These are phyloP conservation scores for Melanotaenia maccullochi DNA, from an alignment of 2,797 vertebrate species.

Conservation along the genomic window DNA sequence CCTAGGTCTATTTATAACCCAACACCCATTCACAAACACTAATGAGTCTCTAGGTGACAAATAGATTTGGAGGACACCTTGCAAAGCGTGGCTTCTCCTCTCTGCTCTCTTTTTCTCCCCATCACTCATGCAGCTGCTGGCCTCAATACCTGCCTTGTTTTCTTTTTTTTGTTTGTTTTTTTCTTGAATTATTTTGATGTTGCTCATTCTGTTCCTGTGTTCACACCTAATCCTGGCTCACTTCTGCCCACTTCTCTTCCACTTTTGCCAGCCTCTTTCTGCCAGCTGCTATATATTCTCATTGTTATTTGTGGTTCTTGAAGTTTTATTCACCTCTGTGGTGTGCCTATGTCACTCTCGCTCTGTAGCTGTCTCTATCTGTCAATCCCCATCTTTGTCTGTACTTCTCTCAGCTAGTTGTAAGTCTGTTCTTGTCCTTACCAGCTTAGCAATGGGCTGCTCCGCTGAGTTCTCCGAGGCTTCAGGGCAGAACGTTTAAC, in stretches of 20 bases:
- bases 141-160: slow-evolving; percentile 12
- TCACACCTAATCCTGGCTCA: slow-evolving; percentile 43
- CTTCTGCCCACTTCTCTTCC: slow-evolving; percentile 44
- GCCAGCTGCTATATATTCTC: slow-evolving; percentile 17
- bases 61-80: slow-evolving; percentile 65
- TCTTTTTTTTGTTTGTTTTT: not conserved
- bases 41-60: slow-evolving; percentile 73
- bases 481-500: slow-evolving; percentile 64
- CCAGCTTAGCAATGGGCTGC: slow-evolving; percentile 70
- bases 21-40: slow-evolving; percentile 58
- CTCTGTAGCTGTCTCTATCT: slow-evolving; percentile 25
- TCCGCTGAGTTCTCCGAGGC: slow-evolving; percentile 60
- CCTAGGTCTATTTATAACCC: slow-evolving; percentile 71
- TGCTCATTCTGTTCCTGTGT: slow-evolving; percentile 9
- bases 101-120: slow-evolving; percentile 6
- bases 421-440: slow-evolving; percentile 58
- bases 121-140: slow-evolving; percentile 29
- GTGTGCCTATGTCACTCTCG: slow-evolving; percentile 17
- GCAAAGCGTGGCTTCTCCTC: slow-evolving; percentile 34
- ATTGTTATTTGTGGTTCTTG: slow-evolving; percentile 24
- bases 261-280: slow-evolving; percentile 32
- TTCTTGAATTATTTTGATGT: slow-evolving; percentile 3
- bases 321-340: slow-evolving; percentile 33
- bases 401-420: slow-evolving; percentile 41
- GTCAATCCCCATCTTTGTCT: slow-evolving; percentile 48